Conservation (phyloP, 2,113 vertebrate genomes). For the Crotalus horridus region DNA sequence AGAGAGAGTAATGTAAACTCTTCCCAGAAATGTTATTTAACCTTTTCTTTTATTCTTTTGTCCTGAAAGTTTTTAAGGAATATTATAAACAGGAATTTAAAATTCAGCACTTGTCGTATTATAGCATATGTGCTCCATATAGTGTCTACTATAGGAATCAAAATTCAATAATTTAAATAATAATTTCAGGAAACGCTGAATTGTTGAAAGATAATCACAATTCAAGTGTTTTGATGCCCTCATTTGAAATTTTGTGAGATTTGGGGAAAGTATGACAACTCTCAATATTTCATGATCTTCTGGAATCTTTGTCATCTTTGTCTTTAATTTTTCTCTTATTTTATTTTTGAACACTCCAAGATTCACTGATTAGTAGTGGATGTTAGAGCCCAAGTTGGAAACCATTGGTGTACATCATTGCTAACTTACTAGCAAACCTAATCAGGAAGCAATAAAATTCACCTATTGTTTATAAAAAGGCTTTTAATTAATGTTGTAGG, state of each 20-base stretch:
- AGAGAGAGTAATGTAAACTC: too few relatives aligned
- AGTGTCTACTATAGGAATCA: not conserved
- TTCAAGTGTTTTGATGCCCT: not conserved
- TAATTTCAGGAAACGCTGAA: not conserved
- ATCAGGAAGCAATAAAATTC: not conserved
- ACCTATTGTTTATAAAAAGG: not conserved
- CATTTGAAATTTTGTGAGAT: not conserved
- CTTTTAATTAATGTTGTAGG: not conserved
- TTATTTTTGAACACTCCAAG: not conserved
- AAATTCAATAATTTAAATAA: not conserved
- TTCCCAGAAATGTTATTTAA: not conserved
- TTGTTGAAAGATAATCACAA: not conserved
- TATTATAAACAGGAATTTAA: not conserved
- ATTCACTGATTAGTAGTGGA: not conserved
- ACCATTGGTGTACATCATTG: not conserved
- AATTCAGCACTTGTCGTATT: not conserved
- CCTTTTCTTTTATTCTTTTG: not conserved
- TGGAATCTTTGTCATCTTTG: not conserved
- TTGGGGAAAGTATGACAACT: not conserved
- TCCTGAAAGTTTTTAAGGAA: not conserved
- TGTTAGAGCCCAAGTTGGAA: not conserved
- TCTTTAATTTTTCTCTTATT: not conserved
- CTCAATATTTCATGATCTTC: not conserved
- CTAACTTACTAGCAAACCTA: not conserved
- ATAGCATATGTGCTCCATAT: not conserved